phyloP scores from a whole-genome alignment of 2,888 invertebrate species.

The Ceriagrion tenellum region DNA sequence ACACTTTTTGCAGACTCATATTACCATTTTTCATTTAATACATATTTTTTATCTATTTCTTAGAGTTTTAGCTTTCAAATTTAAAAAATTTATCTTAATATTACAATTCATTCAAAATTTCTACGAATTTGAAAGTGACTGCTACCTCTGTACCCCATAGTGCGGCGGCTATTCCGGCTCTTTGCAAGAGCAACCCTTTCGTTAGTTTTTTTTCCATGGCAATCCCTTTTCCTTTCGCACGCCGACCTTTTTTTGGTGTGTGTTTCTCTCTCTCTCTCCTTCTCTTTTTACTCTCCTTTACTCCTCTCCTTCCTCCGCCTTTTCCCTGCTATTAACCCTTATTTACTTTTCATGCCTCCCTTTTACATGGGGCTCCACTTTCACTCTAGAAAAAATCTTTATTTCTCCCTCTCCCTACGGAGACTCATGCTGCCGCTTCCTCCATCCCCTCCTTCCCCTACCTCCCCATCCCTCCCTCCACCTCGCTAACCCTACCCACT shows the following conservation, averaged over 20 bases:
- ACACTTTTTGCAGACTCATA: too few relatives aligned
- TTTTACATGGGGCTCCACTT: constrained; percentile 1
- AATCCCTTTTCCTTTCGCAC: neutral
- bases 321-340: constrained; percentile 18
- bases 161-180: neutral
- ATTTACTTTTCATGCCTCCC: constrained; percentile 6
- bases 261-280: neutral
- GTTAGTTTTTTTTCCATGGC: neutral
- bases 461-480: neutral
- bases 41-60: too few relatives aligned
- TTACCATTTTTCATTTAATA: too few relatives aligned
- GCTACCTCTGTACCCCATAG: too few relatives aligned
- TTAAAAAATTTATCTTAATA: too few relatives aligned
- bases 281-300: too few relatives aligned
- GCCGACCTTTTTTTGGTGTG: neutral
- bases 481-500: too few relatives aligned
- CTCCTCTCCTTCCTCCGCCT: neutral
- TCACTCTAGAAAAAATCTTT: neutral
- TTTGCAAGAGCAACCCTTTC: neutral
- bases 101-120: too few relatives aligned
- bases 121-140: too few relatives aligned
- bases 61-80: too few relatives aligned
- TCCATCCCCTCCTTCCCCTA: too few relatives aligned
- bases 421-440: too few relatives aligned
- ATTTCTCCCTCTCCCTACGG: neutral